A percentile compares a stretch with the other conserved stretches of the same genome.
Conservation (phyloP, 1,140 invertebrate genomes). For the Eueides isabella region DNA sequence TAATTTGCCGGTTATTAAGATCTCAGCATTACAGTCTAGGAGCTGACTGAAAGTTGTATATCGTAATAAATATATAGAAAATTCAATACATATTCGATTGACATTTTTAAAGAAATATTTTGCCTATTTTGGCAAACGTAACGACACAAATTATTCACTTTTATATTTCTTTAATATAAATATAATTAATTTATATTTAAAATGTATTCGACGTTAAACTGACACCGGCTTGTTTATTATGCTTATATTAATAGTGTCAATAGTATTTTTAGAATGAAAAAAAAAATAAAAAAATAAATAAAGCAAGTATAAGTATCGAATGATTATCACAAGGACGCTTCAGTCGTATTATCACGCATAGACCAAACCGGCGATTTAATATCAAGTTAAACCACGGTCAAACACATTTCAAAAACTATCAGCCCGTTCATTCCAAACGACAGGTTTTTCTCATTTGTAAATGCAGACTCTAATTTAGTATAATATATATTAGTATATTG, state of each 20-base stretch:
- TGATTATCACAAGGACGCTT: constrained; percentile 16
- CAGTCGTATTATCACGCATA: not conserved
- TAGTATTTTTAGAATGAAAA: too few relatives aligned
- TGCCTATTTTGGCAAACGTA: too few relatives aligned
- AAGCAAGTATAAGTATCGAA: not conserved
- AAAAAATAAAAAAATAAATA: too few relatives aligned
- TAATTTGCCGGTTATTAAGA: not conserved
- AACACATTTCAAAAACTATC: constrained; percentile 1
- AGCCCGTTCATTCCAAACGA: not conserved
- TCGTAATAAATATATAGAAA: not conserved
- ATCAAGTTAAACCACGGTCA: not conserved
- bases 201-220: not conserved
- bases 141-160: too few relatives aligned
- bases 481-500: not conserved
- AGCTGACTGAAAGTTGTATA: not conserved
- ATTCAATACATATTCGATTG: not conserved
- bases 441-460: constrained; percentile 2
- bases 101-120: not conserved
- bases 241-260: not conserved
- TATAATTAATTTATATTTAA: too few relatives aligned
- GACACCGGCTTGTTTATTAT: too few relatives aligned
- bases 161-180: too few relatives aligned
- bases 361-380: not conserved
- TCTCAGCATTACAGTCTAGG: not conserved
- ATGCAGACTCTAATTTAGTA: not conserved